These are phyloP conservation scores for Coryphaenoides rupestris DNA, from an alignment of 2,113 vertebrate species.

Conservation along the genomic window DNA sequence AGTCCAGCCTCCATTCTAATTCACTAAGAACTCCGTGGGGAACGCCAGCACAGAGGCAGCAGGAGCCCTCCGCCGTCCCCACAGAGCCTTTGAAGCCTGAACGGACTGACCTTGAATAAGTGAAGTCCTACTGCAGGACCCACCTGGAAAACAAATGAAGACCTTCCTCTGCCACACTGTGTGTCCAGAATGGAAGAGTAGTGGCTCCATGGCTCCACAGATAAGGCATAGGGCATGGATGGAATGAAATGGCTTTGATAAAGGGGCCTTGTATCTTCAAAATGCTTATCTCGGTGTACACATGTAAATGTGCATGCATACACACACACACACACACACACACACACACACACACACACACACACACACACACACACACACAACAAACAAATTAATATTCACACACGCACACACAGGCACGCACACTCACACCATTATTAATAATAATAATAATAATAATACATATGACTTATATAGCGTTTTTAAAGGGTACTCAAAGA, in stretches of 20 bases:
- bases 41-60: constrained; percentile 31
- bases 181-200: constrained; percentile 31
- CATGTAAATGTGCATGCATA: not conserved
- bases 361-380: too few relatives aligned
- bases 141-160: constrained; percentile 61
- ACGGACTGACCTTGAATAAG: constrained; percentile 65
- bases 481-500: too few relatives aligned
- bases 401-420: too few relatives aligned
- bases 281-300: not conserved
- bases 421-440: too few relatives aligned
- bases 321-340: constrained; percentile 3
- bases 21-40: constrained; percentile 24
- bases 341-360: too few relatives aligned
- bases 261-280: not conserved
- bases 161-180: constrained; percentile 34
- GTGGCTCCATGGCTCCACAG: not conserved
- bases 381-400: too few relatives aligned
- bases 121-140: constrained; percentile 46
- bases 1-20: constrained; percentile 17
- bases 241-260: constrained; percentile 21
- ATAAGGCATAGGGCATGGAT: constrained; percentile 18
- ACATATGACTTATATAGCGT: too few relatives aligned
- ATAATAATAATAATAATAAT: too few relatives aligned
- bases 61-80: constrained; percentile 14
- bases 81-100: constrained; percentile 51